Evolutionary conservation across 2,888 invertebrate species (phyloP).

Genomic region (Caenorhabditis uteleia): DNA sequence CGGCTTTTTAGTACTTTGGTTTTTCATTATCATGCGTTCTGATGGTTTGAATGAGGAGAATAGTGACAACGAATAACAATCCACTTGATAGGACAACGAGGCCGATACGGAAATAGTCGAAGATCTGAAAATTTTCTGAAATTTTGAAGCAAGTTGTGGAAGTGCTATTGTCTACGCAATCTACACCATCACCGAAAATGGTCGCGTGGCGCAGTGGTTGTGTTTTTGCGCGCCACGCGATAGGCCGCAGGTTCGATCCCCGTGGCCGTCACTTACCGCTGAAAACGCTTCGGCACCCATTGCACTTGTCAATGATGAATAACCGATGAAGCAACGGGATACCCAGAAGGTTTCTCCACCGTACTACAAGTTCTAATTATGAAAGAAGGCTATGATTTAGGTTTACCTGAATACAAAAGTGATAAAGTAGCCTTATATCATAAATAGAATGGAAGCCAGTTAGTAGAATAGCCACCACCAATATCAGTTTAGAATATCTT

Average conservation of each 20-base stretch:
- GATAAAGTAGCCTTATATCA: constrained; percentile 49
- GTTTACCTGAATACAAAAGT: constrained; percentile 44
- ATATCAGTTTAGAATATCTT: constrained; percentile 36
- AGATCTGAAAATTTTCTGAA: constrained; percentile 23
- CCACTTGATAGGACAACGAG: constrained; percentile 47
- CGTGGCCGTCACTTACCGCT: constrained; percentile 21
- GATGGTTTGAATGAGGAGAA: constrained; percentile 50
- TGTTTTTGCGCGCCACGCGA: no score
- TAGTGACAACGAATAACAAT: constrained; percentile 50
- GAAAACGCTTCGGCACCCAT: constrained; percentile 43
- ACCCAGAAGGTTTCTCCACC: constrained; percentile 44
- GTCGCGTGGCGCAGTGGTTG: neutral
- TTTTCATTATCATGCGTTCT: constrained; percentile 36
- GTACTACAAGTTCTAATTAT: constrained; percentile 15
- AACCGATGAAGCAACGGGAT: constrained; percentile 51
- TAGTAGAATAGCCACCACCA: constrained; percentile 37
- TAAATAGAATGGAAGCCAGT: constrained; percentile 43
- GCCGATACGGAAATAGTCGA: constrained; percentile 46
- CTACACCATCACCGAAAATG: no score
- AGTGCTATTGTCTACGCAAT: no score
- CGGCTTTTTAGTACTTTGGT: neutral
- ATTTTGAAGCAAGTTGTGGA: neutral
- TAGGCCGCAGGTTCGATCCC: no score
- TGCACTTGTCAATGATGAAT: constrained; percentile 36
- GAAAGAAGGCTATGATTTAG: neutral